phyloP scores from a whole-genome alignment of 2,113 vertebrate genomes.

The Sander vitreus region DNA sequence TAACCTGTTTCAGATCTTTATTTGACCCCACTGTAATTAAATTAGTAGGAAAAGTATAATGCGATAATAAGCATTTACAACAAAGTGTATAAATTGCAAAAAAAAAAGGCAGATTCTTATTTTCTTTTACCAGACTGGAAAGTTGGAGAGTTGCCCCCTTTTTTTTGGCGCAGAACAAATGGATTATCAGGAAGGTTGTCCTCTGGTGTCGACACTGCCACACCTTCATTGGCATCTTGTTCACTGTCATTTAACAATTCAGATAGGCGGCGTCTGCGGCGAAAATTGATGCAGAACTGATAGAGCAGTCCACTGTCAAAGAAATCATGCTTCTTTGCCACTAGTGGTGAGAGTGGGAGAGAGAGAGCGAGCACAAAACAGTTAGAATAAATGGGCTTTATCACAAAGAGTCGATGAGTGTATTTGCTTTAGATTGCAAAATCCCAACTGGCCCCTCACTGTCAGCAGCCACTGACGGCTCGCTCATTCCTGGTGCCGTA shows the following conservation, averaged over 20 bases:
- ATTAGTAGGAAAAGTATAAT: background rate
- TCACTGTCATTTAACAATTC: conserved; percentile 85
- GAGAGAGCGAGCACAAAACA: conserved; percentile 12
- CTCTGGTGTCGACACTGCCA: conserved; percentile 57
- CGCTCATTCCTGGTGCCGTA: background rate
- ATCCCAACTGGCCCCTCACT: conserved; percentile 25
- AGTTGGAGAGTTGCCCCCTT: background rate
- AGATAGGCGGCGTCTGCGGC: conserved; percentile 82
- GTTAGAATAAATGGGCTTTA: background rate
- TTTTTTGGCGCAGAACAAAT: conserved; percentile 83
- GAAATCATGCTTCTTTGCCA: conserved; percentile 86
- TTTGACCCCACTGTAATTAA: conserved; percentile 74
- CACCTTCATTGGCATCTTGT: conserved; percentile 41
- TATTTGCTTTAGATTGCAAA: conserved; percentile 35
- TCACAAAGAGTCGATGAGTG: background rate
- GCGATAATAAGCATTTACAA: background rate
- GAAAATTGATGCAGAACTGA: conserved; percentile 90
- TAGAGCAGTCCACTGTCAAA: conserved; percentile 88
- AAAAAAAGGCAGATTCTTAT: background rate
- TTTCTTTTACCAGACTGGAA: conserved; percentile 85
- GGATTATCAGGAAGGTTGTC: conserved; percentile 80
- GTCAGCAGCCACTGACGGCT: conserved; percentile 7
- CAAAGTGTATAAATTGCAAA: background rate
- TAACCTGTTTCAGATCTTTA: conserved; percentile 82
- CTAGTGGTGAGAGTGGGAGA: conserved; percentile 62